Evolutionary conservation across 2,888 invertebrate species (phyloP), one percentile per base, ranked within the genome.

Genomic region (Drosophila pullipes): DNA sequence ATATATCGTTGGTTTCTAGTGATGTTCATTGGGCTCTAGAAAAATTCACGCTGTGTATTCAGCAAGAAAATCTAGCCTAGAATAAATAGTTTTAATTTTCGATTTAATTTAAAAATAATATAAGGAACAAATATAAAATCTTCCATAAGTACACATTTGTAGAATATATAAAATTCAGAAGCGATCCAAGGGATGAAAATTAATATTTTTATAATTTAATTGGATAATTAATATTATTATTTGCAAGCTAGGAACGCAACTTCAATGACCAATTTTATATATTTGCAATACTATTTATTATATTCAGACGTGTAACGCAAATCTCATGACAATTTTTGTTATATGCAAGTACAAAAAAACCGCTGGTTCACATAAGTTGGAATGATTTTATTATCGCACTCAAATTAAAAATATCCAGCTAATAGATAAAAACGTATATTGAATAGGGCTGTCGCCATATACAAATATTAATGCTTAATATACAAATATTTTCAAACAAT

Each of bases 1-100:
- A 66, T 18, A 31, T 69, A 78, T 78, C 78, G 78, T 55, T 44
- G 49, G 47, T 47, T 68, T 30, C 31, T 68, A 68, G 69, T 47
- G 69, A 69, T 68, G 69, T 52, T 49, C 28, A 50, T 49, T 7
- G 22, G 4, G 33, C 50, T 22, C 49, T 47, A 47, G 33, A 39
- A 25, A 37, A 49, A 65, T 37, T 41, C 39, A 55, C 37, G 55
- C 55, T 39, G 39, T 37, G 18, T 31, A n/a, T 41, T 57, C 10
- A 2, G 58, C 30, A 41, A 16, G 18, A 31, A 30, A 31, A 39
- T 37, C 28, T 57, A 57, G 39, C 57, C 3, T 9, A 7, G 30
- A 22, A 58, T 6, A 58, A 44, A 39, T 16, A 16, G 7, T 9
- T 47, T 13, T 16, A 9, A 18, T 11, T 28, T 28, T 16, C 22